These are phyloP conservation scores for Gadus chalcogrammus DNA, from an alignment of 2,113 vertebrate genomes.

Conservation along the genomic window DNA sequence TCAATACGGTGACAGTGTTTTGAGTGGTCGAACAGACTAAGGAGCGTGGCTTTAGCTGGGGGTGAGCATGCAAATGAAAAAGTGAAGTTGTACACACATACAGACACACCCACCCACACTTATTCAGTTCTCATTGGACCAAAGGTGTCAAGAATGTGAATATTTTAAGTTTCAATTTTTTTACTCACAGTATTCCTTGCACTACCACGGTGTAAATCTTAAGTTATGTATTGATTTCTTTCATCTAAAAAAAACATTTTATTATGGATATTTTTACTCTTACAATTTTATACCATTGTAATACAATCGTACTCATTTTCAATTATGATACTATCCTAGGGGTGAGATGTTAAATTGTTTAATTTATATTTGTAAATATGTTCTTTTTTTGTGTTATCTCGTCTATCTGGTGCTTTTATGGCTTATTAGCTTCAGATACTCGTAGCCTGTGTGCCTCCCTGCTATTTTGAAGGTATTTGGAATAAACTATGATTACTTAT, in stretches of 20 bases:
- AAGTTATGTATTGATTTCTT: constrained; percentile 13
- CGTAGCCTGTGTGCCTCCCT: constrained; percentile 46
- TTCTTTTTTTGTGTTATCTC: constrained; percentile 34
- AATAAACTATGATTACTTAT: constrained; percentile 43
- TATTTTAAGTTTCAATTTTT: constrained; percentile 11
- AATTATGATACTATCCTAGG: constrained; percentile 25
- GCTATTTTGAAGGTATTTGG: constrained; percentile 39
- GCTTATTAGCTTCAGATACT: constrained; percentile 29
- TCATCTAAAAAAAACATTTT: constrained; percentile 24
- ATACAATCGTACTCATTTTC: constrained; percentile 15
- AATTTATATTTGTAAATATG: constrained; percentile 67
- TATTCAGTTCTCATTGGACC: constrained; percentile 45
- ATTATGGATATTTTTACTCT: constrained; percentile 18
- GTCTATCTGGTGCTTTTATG: constrained; percentile 49
- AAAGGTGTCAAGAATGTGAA: constrained; percentile 55
- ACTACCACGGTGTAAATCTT: constrained; percentile 38
- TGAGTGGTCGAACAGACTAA: too few species aligned
- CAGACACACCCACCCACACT: too few species aligned
- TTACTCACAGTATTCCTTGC: constrained; percentile 49
- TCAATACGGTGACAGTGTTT: too few species aligned
- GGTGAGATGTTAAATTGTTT: constrained; percentile 41
- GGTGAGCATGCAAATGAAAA: constrained; percentile 14
- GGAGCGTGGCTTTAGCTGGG: constrained; percentile 9
- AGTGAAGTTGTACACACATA: constrained; percentile 3
- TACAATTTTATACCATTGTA: constrained; percentile 41